Evolutionary conservation across 2,113 vertebrate species (phyloP).

Genomic region (Calidris pygmaea): DNA sequence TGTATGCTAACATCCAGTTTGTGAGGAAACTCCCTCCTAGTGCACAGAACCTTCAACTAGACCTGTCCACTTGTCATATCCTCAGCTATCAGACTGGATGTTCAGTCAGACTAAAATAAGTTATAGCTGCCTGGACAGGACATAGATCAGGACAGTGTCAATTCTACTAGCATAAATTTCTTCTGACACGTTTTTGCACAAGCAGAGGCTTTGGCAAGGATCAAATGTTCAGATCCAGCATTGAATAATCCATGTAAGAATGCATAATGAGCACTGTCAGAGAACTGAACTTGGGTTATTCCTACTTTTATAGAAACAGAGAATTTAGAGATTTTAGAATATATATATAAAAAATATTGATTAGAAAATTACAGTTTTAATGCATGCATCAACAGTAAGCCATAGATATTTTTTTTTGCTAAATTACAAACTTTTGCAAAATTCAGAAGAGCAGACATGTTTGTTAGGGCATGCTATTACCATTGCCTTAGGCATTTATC

Average conservation of each 20-base stretch:
- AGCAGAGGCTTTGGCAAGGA: neutral
- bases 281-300: neutral
- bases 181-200: neutral
- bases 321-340: neutral
- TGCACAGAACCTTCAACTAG: neutral
- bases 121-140: neutral
- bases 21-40: neutral
- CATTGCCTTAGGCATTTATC: neutral
- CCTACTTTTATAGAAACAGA: neutral
- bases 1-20: neutral
- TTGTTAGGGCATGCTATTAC: neutral
- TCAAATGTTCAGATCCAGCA: neutral
- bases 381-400: neutral
- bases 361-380: neutral
- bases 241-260: neutral
- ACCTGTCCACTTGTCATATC: neutral
- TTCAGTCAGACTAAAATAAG: neutral
- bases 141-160: neutral
- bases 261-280: neutral
- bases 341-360: neutral
- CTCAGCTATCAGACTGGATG: neutral
- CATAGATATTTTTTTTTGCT: neutral
- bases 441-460: neutral
- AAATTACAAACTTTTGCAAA: neutral
- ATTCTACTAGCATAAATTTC: neutral